These are phyloP conservation scores for Drosophila novamexicana DNA, from an alignment of 1,140 invertebrate species.

Conservation along the genomic window DNA sequence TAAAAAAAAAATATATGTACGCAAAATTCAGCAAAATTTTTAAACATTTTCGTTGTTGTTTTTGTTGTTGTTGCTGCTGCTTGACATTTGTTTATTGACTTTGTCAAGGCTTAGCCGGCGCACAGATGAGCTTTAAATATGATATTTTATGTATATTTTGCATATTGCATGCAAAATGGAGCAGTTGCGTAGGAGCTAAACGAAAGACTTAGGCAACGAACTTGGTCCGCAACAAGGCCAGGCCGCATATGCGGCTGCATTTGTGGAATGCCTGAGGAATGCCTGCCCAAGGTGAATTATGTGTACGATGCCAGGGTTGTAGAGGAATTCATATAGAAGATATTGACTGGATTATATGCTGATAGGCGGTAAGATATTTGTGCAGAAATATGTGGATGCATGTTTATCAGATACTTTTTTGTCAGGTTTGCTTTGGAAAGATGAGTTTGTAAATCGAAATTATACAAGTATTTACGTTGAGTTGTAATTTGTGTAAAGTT, in stretches of 20 bases:
- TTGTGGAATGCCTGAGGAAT: conserved; percentile 25
- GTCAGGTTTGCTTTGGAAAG: background rate
- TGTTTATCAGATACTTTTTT: too few species aligned
- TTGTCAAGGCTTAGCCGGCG: conserved; percentile 63
- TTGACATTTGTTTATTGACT: conserved; percentile 65
- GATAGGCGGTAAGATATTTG: background rate
- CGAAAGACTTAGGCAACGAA: conserved; percentile 79
- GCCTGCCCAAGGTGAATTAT: conserved; percentile 8
- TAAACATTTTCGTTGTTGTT: conserved; percentile 23
- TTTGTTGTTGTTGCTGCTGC: conserved; percentile 5
- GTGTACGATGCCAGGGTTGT: background rate
- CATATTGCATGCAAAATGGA: conserved; percentile 39
- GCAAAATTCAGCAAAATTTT: conserved; percentile 12
- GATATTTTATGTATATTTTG: conserved; percentile 25
- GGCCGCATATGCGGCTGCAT: conserved; percentile 6
- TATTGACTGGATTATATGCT: background rate
- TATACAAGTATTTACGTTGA: background rate
- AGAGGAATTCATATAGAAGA: conserved; percentile 4
- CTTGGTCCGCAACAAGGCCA: conserved; percentile 44
- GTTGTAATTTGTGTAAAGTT: background rate
- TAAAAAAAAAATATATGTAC: conserved; percentile 19
- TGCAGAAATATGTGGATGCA: background rate
- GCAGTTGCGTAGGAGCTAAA: conserved; percentile 59
- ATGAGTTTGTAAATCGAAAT: background rate
- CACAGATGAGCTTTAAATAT: conserved; percentile 30